These are phyloP conservation scores for Ceratitis capitata DNA, from an alignment of 1,140 invertebrate genomes.

Conservation along the genomic window DNA sequence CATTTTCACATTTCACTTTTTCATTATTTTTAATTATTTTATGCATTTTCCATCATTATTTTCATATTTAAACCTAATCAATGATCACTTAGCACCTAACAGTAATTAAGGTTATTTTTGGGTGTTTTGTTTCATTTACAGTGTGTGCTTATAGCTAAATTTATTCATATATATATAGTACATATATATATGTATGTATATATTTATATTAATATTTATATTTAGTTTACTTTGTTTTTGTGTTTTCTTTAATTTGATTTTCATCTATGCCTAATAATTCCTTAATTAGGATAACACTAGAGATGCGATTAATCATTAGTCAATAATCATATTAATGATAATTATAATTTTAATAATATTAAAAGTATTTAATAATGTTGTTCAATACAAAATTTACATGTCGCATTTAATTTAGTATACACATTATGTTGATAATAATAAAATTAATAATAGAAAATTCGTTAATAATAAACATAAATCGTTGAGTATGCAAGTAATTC, in stretches of 20 bases:
- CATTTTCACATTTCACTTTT: neutral
- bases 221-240: neutral
- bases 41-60: neutral
- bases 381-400: constrained; percentile 25
- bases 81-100: constrained; percentile 30
- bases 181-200: neutral
- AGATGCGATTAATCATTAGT: constrained; percentile 33
- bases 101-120: neutral
- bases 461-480: constrained; percentile 13
- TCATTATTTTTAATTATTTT: neutral
- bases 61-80: neutral
- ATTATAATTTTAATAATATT: neutral
- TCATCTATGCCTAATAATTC: constrained; percentile 22
- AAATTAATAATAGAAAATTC: constrained; percentile 6
- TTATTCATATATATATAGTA: neutral
- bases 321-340: neutral
- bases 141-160: neutral
- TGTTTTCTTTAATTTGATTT: neutral
- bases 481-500: neutral
- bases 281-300: constrained; percentile 37
- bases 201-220: too few species aligned
- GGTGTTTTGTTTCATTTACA: constrained; percentile 1
- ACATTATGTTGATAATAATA: neutral
- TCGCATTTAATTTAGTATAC: neutral
- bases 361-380: too few species aligned